These are phyloP conservation scores for Erinaceus europaeus DNA, from an alignment of 2,113 vertebrate genomes.

Conservation along the genomic window DNA sequence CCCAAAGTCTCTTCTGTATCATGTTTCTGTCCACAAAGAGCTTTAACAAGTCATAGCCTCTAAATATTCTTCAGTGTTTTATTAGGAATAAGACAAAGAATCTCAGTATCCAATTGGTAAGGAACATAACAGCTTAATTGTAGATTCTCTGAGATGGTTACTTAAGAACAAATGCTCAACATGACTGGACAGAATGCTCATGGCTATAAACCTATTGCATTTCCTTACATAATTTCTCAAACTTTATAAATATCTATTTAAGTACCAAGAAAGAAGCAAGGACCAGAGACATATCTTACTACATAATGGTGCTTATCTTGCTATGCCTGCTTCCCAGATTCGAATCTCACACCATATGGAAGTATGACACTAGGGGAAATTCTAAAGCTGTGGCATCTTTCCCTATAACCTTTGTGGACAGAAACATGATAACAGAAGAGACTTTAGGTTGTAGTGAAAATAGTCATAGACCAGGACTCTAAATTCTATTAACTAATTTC, in stretches of 20 bases:
- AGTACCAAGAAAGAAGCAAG: too few species aligned
- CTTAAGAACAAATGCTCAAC: conserved; percentile 21
- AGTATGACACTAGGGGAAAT: too few species aligned
- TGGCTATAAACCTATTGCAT: not conserved
- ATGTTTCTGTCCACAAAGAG: too few species aligned
- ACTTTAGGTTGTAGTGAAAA: not conserved
- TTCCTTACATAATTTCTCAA: not conserved
- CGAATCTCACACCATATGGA: too few species aligned
- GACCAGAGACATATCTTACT: too few species aligned
- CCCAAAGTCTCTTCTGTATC: too few species aligned
- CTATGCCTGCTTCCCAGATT: not conserved
- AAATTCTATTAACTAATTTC: not conserved
- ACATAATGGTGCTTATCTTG: too few species aligned
- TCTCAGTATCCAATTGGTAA: conserved; percentile 9
- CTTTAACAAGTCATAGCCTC: conserved; percentile 20
- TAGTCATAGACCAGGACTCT: not conserved
- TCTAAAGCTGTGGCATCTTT: too few species aligned
- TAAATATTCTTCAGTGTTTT: not conserved
- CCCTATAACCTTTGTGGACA: not conserved
- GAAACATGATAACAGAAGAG: not conserved
- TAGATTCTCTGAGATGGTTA: conserved; percentile 24
- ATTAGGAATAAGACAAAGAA: conserved; percentile 6
- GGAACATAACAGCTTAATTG: not conserved
- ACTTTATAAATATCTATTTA: too few species aligned
- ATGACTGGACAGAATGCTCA: not conserved